Evolutionary conservation across 2,888 invertebrate species (phyloP).

Genomic region (Ametastegia equiseti): DNA sequence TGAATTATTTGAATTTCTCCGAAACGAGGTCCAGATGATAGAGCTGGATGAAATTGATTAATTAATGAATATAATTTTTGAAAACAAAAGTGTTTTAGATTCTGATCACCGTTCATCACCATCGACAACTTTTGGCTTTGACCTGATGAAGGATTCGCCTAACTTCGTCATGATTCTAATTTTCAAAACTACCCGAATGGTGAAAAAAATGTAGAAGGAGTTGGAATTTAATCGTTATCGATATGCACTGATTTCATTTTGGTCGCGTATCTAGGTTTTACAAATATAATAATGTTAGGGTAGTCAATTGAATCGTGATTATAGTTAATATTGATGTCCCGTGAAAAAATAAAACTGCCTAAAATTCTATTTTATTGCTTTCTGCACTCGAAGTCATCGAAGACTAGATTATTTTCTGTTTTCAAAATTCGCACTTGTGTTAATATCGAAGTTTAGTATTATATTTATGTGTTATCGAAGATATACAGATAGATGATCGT

Average conservation of each 20-base stretch:
- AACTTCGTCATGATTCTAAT: background rate
- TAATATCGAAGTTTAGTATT: constrained; percentile 6
- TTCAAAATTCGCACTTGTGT: background rate
- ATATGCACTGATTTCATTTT: background rate
- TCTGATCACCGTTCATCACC: background rate
- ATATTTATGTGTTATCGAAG: background rate
- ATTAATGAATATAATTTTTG: background rate
- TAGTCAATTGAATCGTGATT: background rate
- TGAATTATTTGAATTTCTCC: background rate
- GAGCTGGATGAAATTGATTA: background rate
- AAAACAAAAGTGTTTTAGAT: background rate
- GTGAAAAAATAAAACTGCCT: background rate
- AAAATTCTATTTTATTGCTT: background rate
- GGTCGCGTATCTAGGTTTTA: background rate
- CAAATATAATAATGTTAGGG: background rate
- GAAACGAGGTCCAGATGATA: background rate
- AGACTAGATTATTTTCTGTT: background rate
- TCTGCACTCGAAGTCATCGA: background rate
- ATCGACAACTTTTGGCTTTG: background rate
- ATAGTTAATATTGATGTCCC: background rate
- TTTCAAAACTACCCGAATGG: background rate
- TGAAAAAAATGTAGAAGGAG: background rate
- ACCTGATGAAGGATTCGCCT: too few relatives aligned
- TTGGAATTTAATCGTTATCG: background rate
- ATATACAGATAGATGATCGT: background rate